phyloP scores from a whole-genome alignment of 2,113 vertebrate genomes.

The Natator depressus region DNA sequence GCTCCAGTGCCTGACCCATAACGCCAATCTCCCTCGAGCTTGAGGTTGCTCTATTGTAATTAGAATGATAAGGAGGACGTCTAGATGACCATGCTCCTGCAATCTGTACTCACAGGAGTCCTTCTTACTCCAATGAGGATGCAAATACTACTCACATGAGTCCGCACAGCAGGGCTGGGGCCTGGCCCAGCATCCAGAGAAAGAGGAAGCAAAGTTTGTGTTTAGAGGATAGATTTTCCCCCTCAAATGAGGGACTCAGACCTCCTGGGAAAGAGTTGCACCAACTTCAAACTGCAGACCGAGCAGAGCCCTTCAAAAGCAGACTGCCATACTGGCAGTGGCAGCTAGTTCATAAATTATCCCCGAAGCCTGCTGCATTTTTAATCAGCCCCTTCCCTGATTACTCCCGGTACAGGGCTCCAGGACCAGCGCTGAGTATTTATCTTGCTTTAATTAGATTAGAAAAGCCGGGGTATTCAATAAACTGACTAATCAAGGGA shows the following conservation, averaged over 20 bases:
- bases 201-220: neutral
- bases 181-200: neutral
- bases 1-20: neutral
- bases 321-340: slow-evolving; percentile 32
- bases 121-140: neutral
- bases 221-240: neutral
- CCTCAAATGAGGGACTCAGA: neutral
- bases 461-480: slow-evolving; percentile 73
- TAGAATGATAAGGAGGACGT: neutral
- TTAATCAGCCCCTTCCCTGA: slow-evolving; percentile 67
- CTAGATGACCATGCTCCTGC: neutral
- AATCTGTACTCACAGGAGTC: neutral
- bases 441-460: slow-evolving; percentile 80
- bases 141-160: neutral
- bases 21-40: neutral
- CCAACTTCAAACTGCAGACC: neutral
- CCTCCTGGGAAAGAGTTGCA: rapidly evolving
- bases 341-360: slow-evolving; percentile 66
- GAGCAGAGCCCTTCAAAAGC: slow-evolving; percentile 9
- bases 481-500: slow-evolving; percentile 80
- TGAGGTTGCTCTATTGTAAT: neutral
- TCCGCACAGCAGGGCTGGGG: no score
- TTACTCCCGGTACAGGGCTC: slow-evolving; percentile 69
- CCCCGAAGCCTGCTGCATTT: slow-evolving; percentile 61
- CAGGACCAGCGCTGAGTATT: slow-evolving; percentile 69